Percentiles rank a stretch among this genome's conserved stretches.
Conservation (phyloP, 2,888 invertebrate genomes). For the Oscheius sp. region DNA sequence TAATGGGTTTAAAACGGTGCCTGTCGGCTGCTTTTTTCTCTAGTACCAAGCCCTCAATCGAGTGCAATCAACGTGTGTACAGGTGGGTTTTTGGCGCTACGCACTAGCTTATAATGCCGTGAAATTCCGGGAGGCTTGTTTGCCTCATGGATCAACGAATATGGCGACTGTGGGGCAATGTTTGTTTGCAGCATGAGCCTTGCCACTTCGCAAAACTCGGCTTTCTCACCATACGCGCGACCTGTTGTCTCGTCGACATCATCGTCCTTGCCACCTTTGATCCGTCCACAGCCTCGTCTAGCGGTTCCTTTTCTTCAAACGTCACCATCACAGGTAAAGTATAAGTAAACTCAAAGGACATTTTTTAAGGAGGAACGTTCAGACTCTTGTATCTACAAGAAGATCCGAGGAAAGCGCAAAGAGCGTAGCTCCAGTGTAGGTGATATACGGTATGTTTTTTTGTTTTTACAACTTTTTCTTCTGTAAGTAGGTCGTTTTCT, state of each 20-base stretch:
- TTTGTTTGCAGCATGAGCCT: slow-evolving; percentile 34
- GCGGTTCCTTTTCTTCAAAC: slow-evolving; percentile 21
- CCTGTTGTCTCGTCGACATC: neutral
- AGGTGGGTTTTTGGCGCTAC: neutral
- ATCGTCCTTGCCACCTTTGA: slow-evolving; percentile 12
- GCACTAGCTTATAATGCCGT: slow-evolving; percentile 19
- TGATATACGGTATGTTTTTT: slow-evolving; percentile 30
- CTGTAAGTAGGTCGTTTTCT: slow-evolving; percentile 2
- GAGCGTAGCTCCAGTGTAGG: slow-evolving; percentile 49
- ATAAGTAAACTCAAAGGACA: neutral
- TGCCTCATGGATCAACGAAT: slow-evolving; percentile 26
- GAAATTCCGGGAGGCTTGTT: slow-evolving; percentile 25
- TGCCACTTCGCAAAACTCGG: slow-evolving; percentile 33
- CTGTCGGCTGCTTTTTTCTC: neutral
- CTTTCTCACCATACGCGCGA: slow-evolving; percentile 33
- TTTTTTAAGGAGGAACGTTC: slow-evolving; percentile 32
- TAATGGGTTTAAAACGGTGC: no score
- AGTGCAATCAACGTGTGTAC: slow-evolving; percentile 22
- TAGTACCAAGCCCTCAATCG: slow-evolving; percentile 15
- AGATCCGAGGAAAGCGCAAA: slow-evolving; percentile 49
- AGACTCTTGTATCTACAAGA: slow-evolving; percentile 51
- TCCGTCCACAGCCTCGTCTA: slow-evolving; percentile 28
- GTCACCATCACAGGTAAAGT: slow-evolving; percentile 6
- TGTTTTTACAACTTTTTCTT: neutral
- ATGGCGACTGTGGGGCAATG: slow-evolving; percentile 20